A percentile compares a stretch with the other conserved stretches of the same genome.
These are phyloP conservation scores for Platichthys flesus DNA, from an alignment of 2,113 vertebrate genomes.

Conservation along the genomic window DNA sequence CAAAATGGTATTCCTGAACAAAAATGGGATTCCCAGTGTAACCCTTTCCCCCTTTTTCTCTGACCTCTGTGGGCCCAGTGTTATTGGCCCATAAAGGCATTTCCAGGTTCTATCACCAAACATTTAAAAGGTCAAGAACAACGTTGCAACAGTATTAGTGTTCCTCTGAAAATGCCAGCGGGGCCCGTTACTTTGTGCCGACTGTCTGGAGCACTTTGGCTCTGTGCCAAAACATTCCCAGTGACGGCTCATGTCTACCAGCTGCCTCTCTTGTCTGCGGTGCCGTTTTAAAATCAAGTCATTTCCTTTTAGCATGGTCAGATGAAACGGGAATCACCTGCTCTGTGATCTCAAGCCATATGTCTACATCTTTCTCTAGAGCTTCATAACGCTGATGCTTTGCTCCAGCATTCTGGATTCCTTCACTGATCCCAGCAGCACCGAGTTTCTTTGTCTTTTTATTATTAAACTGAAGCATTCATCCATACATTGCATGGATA, in stretches of 20 bases:
- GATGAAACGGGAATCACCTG: slow-evolving; percentile 20
- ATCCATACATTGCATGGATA: neutral
- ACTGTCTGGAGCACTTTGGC: slow-evolving; percentile 5
- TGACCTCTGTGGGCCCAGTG: slow-evolving; percentile 21
- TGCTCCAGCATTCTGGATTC: neutral
- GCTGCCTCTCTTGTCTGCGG: slow-evolving; percentile 29
- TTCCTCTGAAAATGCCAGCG: neutral
- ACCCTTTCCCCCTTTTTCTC: slow-evolving; percentile 26
- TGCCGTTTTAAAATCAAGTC: slow-evolving; percentile 42
- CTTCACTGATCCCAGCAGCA: neutral
- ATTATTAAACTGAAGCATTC: no score
- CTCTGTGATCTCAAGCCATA: slow-evolving; percentile 30
- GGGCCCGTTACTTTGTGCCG: slow-evolving; percentile 13
- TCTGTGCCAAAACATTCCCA: slow-evolving; percentile 29
- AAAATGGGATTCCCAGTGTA: slow-evolving; percentile 10
- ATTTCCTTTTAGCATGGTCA: slow-evolving; percentile 23
- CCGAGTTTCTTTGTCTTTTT: no score
- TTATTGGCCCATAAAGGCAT: slow-evolving; percentile 67
- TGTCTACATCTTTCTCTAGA: neutral
- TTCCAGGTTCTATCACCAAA: slow-evolving; percentile 24
- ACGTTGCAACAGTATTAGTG: slow-evolving; percentile 2
- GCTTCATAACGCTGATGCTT: slow-evolving; percentile 12
- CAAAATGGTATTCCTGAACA: no score
- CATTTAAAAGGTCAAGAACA: neutral
- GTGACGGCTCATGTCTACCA: slow-evolving; percentile 26